Conservation (phyloP, 2,888 invertebrate genomes). For the Chaetogeoica ovagalla region DNA sequence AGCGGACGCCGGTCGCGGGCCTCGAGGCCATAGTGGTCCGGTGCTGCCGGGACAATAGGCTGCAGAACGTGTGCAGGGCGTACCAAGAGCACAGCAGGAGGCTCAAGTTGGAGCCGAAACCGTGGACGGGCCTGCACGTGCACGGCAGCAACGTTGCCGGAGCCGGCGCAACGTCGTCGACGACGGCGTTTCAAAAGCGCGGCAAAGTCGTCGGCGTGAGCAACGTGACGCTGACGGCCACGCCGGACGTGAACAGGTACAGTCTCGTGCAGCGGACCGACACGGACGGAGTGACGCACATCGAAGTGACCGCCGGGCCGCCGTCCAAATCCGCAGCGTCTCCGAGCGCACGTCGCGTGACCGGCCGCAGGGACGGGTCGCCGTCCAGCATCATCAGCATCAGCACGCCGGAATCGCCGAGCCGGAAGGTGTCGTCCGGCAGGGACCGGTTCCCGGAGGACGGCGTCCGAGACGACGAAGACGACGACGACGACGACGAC, state of each 20-base stretch:
- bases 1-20: conserved; percentile 50
- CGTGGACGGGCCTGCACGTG: conserved; percentile 54
- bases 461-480: conserved; percentile 1
- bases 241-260: conserved; percentile 56
- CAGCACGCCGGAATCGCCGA: conserved; percentile 59
- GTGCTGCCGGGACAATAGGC: conserved; percentile 57
- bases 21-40: conserved; percentile 58
- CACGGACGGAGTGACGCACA: conserved; percentile 63
- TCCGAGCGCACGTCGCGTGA: neutral
- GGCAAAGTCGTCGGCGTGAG: neutral
- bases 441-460: conserved; percentile 44
- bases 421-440: conserved; percentile 2
- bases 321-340: neutral
- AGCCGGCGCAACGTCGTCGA: neutral
- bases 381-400: conserved; percentile 60
- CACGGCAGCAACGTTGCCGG: conserved; percentile 54
- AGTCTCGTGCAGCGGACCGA: conserved; percentile 62
- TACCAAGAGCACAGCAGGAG: conserved; percentile 58
- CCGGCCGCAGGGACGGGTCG: neutral
- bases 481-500: neutral
- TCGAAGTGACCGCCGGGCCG: conserved; percentile 60
- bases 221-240: neutral
- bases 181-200: conserved; percentile 2
- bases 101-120: conserved; percentile 56
- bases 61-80: conserved; percentile 57